phyloP scores from a whole-genome alignment of 2,797 vertebrate species.

The Kryptopterus vitreolus region DNA sequence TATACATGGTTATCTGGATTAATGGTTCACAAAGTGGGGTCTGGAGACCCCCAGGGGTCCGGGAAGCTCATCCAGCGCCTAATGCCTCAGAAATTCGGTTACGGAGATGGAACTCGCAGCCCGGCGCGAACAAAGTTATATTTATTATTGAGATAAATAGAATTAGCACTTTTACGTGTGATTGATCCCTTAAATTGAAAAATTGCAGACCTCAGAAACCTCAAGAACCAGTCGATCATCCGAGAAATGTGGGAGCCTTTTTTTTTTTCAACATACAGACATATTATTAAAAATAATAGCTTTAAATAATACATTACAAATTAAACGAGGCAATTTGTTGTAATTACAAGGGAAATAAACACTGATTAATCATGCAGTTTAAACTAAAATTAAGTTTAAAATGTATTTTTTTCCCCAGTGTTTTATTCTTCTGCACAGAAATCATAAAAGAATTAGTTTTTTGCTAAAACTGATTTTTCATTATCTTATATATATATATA shows the following conservation, averaged over 20 bases:
- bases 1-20: constrained; percentile 6
- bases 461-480: too few relatives aligned
- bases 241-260: neutral
- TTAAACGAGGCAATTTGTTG: too few relatives aligned
- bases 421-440: too few relatives aligned
- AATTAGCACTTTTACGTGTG: neutral
- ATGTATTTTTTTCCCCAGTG: too few relatives aligned
- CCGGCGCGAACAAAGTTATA: neutral
- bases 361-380: too few relatives aligned
- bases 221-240: neutral
- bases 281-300: too few relatives aligned
- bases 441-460: too few relatives aligned
- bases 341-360: too few relatives aligned
- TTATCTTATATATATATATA: too few relatives aligned
- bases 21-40: neutral
- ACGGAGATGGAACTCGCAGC: neutral
- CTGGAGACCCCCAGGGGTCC: constrained; percentile 11
- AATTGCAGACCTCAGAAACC: neutral
- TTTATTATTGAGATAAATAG: neutral
- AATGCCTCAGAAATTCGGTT: neutral
- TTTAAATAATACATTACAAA: too few relatives aligned
- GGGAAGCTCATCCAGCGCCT: neutral
- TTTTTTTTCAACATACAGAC: too few relatives aligned
- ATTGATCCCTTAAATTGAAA: neutral
- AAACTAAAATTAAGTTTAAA: too few relatives aligned